These are phyloP conservation scores for Apodemus sylvaticus DNA, from an alignment of 2,113 vertebrate species.

Conservation along the genomic window DNA sequence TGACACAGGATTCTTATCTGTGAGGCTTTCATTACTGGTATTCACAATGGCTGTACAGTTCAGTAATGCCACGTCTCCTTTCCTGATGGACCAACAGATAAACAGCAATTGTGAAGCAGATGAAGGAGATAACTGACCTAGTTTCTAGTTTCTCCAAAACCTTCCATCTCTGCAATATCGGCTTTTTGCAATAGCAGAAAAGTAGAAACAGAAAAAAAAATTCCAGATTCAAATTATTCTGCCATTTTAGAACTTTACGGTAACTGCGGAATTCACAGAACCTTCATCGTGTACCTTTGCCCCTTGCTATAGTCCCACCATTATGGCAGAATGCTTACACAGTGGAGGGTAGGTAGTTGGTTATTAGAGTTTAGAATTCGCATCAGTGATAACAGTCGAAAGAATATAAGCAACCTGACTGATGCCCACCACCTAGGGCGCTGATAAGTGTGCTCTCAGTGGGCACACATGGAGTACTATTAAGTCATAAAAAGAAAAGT, in stretches of 20 bases:
- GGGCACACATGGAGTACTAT: not conserved
- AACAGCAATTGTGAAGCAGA: not conserved
- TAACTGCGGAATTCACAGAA: not conserved
- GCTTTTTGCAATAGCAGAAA: conserved; percentile 15
- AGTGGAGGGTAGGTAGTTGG: not conserved
- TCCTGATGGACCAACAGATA: conserved; percentile 84
- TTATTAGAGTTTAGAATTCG: not conserved
- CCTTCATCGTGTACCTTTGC: not conserved
- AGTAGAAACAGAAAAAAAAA: not conserved
- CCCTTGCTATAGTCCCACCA: not conserved
- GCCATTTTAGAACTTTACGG: not conserved
- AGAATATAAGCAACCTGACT: not conserved
- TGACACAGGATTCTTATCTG: conserved; percentile 95
- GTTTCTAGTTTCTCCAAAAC: conserved; percentile 43
- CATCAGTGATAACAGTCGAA: not conserved
- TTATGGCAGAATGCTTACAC: not conserved
- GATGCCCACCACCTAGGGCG: not conserved
- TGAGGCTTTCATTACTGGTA: conserved; percentile 96
- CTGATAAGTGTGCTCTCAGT: not conserved
- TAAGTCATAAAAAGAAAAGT: not conserved
- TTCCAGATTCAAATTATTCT: not conserved
- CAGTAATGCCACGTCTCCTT: conserved; percentile 92
- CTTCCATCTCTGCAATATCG: not conserved
- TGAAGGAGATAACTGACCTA: not conserved
- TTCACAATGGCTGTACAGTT: conserved; percentile 97